Evolutionary conservation across 2,888 invertebrate genomes (phyloP).

Genomic region (Harpalus rubripes): DNA sequence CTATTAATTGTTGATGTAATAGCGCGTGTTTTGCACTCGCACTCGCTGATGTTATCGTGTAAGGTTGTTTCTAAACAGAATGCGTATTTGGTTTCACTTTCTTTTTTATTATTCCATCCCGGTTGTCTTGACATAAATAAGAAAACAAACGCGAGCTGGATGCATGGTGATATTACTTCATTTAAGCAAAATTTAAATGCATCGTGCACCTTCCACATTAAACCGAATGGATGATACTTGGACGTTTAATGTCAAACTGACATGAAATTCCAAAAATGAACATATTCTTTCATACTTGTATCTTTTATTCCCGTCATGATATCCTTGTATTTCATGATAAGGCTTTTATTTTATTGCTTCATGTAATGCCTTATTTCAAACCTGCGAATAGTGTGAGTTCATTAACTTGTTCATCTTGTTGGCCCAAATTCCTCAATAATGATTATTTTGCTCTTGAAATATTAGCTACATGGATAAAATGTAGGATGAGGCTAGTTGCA

Average conservation of each 20-base stretch:
- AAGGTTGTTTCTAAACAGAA: slow-evolving; percentile 33
- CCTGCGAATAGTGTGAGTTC: no score
- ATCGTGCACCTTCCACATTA: background rate
- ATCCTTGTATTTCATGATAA: no score
- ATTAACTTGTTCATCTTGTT: no score
- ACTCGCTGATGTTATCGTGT: slow-evolving; percentile 33
- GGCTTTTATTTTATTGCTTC: no score
- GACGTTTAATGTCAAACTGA: background rate
- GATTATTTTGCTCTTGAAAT: no score
- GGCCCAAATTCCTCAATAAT: no score
- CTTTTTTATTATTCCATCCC: slow-evolving; percentile 51
- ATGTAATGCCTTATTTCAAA: no score
- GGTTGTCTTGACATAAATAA: slow-evolving; percentile 41
- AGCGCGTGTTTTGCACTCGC: slow-evolving; percentile 30
- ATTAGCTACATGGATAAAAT: no score
- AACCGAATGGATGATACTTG: background rate
- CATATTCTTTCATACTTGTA: background rate
- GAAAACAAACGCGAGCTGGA: slow-evolving; percentile 16
- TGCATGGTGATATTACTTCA: slow-evolving; percentile 13
- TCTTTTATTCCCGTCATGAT: background rate
- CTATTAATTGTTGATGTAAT: slow-evolving; percentile 57
- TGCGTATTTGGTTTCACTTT: slow-evolving; percentile 55
- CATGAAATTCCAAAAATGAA: background rate
- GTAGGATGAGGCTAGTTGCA: no score
- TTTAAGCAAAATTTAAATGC: slow-evolving; percentile 7